Evolutionary conservation across 2,888 invertebrate genomes (phyloP).

Genomic region (Cantharis flavilabris): DNA sequence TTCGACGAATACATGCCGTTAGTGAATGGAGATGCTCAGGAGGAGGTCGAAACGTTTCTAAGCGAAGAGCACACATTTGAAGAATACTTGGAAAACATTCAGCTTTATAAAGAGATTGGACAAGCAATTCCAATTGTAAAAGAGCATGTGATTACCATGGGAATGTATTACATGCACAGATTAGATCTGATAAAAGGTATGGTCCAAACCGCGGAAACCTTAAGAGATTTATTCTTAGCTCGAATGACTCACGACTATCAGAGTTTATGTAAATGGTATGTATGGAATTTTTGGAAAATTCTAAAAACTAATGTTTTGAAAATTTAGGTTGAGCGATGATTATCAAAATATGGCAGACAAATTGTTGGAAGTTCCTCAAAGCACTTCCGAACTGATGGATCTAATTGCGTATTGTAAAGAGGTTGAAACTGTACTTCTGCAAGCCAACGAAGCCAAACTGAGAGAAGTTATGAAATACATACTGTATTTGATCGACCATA

Average conservation of each 20-base stretch:
- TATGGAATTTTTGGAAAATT: conserved; percentile 27
- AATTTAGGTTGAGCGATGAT: conserved; percentile 76
- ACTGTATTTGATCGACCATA: conserved; percentile 82
- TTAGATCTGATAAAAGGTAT: conserved; percentile 75
- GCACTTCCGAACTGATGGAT: conserved; percentile 85
- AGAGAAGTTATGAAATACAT: conserved; percentile 70
- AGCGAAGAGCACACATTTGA: conserved; percentile 67
- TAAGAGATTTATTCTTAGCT: conserved; percentile 71
- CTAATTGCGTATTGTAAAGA: conserved; percentile 76
- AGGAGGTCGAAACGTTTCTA: conserved; percentile 70
- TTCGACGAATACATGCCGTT: conserved; percentile 80
- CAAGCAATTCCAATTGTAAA: conserved; percentile 63
- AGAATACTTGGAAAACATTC: conserved; percentile 65
- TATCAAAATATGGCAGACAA: conserved; percentile 80
- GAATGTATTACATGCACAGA: conserved; percentile 85
- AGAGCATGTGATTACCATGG: conserved; percentile 73
- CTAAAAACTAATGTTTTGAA: neutral
- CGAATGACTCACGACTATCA: conserved; percentile 84
- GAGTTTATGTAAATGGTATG: conserved; percentile 73
- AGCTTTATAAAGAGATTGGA: conserved; percentile 65
- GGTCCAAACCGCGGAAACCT: conserved; percentile 67
- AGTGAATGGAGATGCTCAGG: conserved; percentile 72
- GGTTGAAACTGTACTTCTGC: conserved; percentile 71
- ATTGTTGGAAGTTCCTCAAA: conserved; percentile 76
- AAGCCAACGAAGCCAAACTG: conserved; percentile 77